Base-by-base conservation (phyloP, 1,140 invertebrate genomes). In the Rhysida immarginata region DNA sequence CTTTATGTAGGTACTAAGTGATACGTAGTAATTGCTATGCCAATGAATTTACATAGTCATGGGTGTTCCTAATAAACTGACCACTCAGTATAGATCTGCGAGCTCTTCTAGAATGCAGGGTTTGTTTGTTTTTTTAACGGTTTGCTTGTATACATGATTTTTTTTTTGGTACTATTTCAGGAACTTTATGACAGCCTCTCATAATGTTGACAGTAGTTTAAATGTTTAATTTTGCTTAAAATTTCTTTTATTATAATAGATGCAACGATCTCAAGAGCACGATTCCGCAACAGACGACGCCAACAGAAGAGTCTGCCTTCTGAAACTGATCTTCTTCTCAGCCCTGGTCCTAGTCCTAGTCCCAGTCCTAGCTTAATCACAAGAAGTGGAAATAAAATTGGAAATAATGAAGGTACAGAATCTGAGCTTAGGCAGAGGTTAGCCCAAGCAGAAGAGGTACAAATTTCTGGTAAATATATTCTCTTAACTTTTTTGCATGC, bases 401-500 rank as follows among this genome's bases (percentile, higher is more conserved):
- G 35, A 11, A 41, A 41, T 11, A 11, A n/a, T 41, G 35, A 41
- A 41, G n/a, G 35, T 41, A n/a, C 11, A 41, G n/a, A 11, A 11
- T 11, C 11, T 41, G 35, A 14, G 8, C 20, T 51, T 3, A 21
- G 20, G 8, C 23, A 51, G 24, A 51, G 49, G 49, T 8, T 51
- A 13, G 13, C 24, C 11, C 49, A 51, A 26, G 49, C 49, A 14
- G 49, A 51, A 20, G 49, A 51, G 49, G 49, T 51, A 51, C 49
- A 51, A 13, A 3, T 26, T 11, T 25, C 8, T 51, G 49, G 49
- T 51, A 51, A 51, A 51, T 51, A 51, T 51, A n/a, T n/a, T 51
- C 3, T 13, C 26, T 48, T 51, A 26, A 5, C 5, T 46, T 18
- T 5, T 46, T 13, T 5, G 44, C 44, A 46, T 46, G 44, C 44